Evolutionary conservation across 2,797 vertebrate species (phyloP), one percentile per base, ranked within the genome.

Genomic region (Hylomyscus alleni): DNA sequence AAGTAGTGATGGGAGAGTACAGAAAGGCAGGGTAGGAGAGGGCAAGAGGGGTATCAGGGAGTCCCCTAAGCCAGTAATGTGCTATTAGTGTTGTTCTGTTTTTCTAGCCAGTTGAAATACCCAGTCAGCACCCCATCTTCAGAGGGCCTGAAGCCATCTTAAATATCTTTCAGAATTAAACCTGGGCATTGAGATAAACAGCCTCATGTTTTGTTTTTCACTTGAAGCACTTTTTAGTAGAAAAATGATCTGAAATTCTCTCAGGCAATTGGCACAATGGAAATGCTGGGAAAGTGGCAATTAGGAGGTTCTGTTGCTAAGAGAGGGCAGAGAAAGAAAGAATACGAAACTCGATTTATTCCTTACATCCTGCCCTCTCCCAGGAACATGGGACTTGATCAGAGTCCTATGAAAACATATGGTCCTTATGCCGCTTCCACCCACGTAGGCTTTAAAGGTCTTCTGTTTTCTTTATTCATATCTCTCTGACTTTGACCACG

Each of bases 171-270:
- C n/a, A 22, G 52, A 78, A 72, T 65, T 84, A 84, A 96, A 93
- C 90, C 72, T 92, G 80, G 78, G 77, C 31, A n/a, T 13, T 72
- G 94, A 90, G 81, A 96, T 94, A 94, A 92, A 96, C 26, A 90
- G 69, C 37, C 22, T 52, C 40, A 6, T 78, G 78, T 62, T 73
- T 73, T 34, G 14, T 89, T 86, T 92, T 87, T 80, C 29, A 88
- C 65, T 82, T 67, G 37, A 76, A 89, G 91, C 75, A 81, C 87
- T 85, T 94, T 84, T 65, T 73, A 94, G 88, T 90, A 91, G 83
- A 85, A 19, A 50, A 91, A 58, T 11, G 83, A 84, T 90, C 34
- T 92, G 92, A 94, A 94, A 93, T 47, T 58, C 67, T 94, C 80
- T 93, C 14, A 1, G 10, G 47, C 0, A 11, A 77, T 44, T 26